Base-by-base conservation (phyloP, 2,797 vertebrate genomes). In the Carcharodon carcharias region DNA sequence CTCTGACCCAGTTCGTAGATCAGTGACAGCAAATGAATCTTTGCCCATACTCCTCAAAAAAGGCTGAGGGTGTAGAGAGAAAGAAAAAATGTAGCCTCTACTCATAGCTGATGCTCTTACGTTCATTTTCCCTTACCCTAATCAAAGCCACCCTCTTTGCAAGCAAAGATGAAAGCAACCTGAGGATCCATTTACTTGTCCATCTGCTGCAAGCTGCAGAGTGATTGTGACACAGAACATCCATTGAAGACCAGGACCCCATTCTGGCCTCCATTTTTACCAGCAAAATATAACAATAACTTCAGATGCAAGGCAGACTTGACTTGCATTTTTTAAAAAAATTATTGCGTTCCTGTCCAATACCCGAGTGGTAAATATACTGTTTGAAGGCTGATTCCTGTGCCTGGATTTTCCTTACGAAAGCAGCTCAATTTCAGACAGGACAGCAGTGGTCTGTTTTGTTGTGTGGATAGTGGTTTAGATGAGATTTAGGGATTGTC, bases 1-100 rank as follows among this genome's bases (percentile, higher is more conserved):
- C 97, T 96, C 71, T 95, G 96, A 96, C 96, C 96, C 88, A 96
- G 96, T 96, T 93, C 87, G 96, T 95, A 67, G 96, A 77, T 96
- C 94, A 71, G 73, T 40, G 93, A 96, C 85, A 96, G 96, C 45
- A 77, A 95, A 77, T 73, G 11, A 96, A 87, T 93, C 96, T 96
- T 89, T 88, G 94, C 95, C 96, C 58, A 50, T 95, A 91, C 96
- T 61, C 82, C 54, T 71, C 93, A 93, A 96, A 95, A 96, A 96
- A 96, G 96, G 96, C 93, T 28, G 96, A 96, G 73, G 58, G 45
- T 73, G 26, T 6, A 18, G 94, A 18, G 45, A 4, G 69, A 67
- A 28, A 11, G 94, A 18, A 50, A 67, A 69, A 35, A 56, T 69
- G 50, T 50, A 95, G 96, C 45, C 40, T 67, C 61, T 96, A 96